Percentiles rank a stretch among this genome's conserved stretches.
Conservation (phyloP, 2,113 vertebrate genomes). For the Pangasianodon gigas region DNA sequence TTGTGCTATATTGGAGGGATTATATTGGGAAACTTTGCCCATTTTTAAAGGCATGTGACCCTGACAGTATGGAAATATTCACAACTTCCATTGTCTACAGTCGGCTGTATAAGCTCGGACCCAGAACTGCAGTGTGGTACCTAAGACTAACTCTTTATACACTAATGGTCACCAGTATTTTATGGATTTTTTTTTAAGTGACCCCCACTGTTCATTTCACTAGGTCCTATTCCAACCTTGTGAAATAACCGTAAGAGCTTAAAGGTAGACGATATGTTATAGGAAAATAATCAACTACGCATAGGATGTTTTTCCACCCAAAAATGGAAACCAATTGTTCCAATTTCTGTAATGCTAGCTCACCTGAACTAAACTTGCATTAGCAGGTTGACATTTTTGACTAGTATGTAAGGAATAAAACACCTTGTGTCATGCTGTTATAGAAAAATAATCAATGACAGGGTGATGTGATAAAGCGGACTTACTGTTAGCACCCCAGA, state of each 20-base stretch:
- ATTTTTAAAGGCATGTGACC: not conserved
- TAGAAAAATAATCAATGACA: not conserved
- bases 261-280: not conserved
- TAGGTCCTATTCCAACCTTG: not conserved
- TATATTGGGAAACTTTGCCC: not conserved
- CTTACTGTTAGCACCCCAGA: not conserved
- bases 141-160: slow-evolving; percentile 8
- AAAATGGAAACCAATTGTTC: not conserved
- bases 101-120: not conserved
- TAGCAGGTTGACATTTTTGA: not conserved
- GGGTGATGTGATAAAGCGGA: not conserved
- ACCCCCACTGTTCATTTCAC: not conserved
- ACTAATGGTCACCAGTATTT: not conserved
- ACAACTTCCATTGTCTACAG: not conserved
- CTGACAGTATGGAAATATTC: not conserved
- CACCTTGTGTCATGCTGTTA: not conserved
- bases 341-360: not conserved
- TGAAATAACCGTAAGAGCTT: not conserved
- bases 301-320: not conserved
- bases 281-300: not conserved
- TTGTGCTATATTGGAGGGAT: not conserved
- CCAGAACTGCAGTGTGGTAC: slow-evolving; percentile 15
- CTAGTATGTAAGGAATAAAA: not conserved
- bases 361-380: not conserved
- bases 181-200: not conserved